Conservation (phyloP, 2,797 vertebrate genomes). For the Takifugu ocellatus region DNA sequence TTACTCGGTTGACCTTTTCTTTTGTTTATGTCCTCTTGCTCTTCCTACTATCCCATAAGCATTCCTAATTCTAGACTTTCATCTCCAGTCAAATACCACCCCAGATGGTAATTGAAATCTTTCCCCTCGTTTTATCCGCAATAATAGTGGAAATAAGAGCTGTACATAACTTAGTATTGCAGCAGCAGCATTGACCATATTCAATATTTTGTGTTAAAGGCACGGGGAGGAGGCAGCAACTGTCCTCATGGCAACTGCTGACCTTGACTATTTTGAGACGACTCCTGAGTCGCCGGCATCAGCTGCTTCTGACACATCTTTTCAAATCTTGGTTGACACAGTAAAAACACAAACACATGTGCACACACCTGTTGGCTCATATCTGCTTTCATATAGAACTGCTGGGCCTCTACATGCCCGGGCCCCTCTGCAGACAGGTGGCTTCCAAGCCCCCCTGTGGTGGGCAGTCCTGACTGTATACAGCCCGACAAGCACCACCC, state of each 20-base stretch:
- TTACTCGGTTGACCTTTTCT: neutral
- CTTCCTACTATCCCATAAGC: no score
- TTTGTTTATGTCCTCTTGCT: neutral
- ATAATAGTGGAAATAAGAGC: no score
- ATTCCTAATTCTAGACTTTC: neutral
- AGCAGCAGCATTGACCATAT: constrained; percentile 15
- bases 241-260: constrained; percentile 70
- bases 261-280: constrained; percentile 71
- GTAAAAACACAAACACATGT: constrained; percentile 29
- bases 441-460: constrained; percentile 38
- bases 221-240: constrained; percentile 46
- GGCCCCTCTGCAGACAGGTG: constrained; percentile 69
- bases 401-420: constrained; percentile 53
- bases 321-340: constrained; percentile 40
- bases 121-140: no score
- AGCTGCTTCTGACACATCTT: constrained; percentile 72
- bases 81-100: neutral
- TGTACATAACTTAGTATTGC: no score
- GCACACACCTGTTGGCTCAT: constrained; percentile 74
- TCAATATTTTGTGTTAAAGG: constrained; percentile 27
- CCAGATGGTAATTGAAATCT: no score
- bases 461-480: constrained; percentile 24
- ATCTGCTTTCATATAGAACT: constrained; percentile 74
- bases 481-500: constrained; percentile 25
- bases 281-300: constrained; percentile 65